A percentile compares a stretch with the other conserved stretches of the same genome.
Conservation (phyloP, 2,888 invertebrate species). For the Bembecia ichneumoniformis region DNA sequence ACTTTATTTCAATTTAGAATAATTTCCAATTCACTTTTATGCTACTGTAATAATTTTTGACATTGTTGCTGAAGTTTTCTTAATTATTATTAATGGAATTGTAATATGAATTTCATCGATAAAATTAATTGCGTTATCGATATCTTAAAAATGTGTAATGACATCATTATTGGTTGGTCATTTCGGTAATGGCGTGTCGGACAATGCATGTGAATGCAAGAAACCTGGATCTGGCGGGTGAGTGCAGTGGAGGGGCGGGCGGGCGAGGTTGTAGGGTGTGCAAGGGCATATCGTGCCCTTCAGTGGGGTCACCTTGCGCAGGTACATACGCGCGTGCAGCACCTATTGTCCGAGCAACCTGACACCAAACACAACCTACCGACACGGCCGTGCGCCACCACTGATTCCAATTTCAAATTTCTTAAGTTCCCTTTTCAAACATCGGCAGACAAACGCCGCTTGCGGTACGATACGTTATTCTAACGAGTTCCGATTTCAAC, state of each 20-base stretch:
- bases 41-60: too few species aligned
- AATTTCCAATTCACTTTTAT: too few species aligned
- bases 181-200: slow-evolving; percentile 59
- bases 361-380: slow-evolving; percentile 32
- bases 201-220: slow-evolving; percentile 48
- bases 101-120: background rate
- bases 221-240: slow-evolving; percentile 10
- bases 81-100: too few species aligned
- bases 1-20: too few species aligned
- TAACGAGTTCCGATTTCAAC: slow-evolving; percentile 56
- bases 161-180: slow-evolving; percentile 12
- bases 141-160: too few species aligned
- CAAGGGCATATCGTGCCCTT: slow-evolving; percentile 64
- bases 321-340: slow-evolving; percentile 53
- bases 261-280: slow-evolving; percentile 35
- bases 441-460: background rate
- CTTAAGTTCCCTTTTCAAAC: background rate
- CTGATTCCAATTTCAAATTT: background rate
- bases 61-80: too few species aligned
- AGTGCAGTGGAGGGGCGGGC: slow-evolving; percentile 14
- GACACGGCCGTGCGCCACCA: slow-evolving; percentile 2
- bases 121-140: background rate
- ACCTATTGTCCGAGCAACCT: slow-evolving; percentile 63
- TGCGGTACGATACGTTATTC: slow-evolving; percentile 30
- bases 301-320: slow-evolving; percentile 63